Evolutionary conservation across 2,113 vertebrate species (phyloP), one percentile per base, ranked within the genome.

Genomic region (Erythrolamprus reginae): DNA sequence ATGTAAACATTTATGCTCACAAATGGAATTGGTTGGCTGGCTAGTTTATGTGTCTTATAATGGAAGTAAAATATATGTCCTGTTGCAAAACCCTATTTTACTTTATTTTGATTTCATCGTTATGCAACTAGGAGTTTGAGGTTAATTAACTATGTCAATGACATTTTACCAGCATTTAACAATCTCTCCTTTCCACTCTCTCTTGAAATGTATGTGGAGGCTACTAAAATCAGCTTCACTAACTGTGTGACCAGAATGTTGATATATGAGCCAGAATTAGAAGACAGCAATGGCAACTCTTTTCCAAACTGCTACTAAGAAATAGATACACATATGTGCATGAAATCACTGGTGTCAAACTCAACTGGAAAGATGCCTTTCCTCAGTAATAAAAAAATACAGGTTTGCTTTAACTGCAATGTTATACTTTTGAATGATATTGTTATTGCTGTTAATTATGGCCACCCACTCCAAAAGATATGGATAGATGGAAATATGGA

Each of bases 1-100:
- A 77, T 21, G 70, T 77, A 77, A 77, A 77, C 33, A 77, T 17
- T 21, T 77, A 77, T 77, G 70, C 94, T 88, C 94, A 86, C 92
- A 94, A 87, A 83, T 4, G 95, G 33, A 88, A 92, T 91, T 94
- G 92, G 88, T 55, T 89, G 93, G 92, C 90, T 93, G 92, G 88
- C 52, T 89, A 93, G 93, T 87, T n/a, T 51, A 89, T 86, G 45
- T 89, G 38, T 33, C 61, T 93, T 92, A n/a, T 92, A 92, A 93
- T 92, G 91, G 82, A 89, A 48, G 55, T 65, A 10, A 90, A 89
- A 58, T 82, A 94, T 94, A 85, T 48, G 65, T 89, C 38, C 91
- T 93, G 90, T 91, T 0, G 0, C 90, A 92, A 92, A 91, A 4
- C 42, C 83, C 42, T 83, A 92, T 94, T 95, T 94, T 84, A 89